Base-by-base conservation (phyloP, 2,888 invertebrate genomes). In the Eupithecia pulchellata region DNA sequence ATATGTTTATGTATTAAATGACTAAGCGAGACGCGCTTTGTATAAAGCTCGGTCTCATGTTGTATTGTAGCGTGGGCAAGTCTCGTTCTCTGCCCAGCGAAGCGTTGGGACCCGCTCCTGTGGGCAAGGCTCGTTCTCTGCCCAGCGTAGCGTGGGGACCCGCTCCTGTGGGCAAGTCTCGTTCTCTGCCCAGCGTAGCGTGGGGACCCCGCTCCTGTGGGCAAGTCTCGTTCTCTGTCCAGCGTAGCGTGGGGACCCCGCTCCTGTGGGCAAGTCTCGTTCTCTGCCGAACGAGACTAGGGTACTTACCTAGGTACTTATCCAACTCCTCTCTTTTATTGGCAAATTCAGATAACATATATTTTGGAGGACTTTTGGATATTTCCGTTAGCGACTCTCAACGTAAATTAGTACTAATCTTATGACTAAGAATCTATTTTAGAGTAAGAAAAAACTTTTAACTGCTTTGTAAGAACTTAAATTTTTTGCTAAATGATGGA, bases 291-390 rank as follows among this genome's bases (percentile, higher is more conserved):
- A 52, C 25, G 13, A n/a, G 17, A n/a, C 30, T n/a, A 32, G 58
- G 17, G 29, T 17, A 32, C 6, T 17, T 11, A 60, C 30, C 30
- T 29, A n/a, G 27, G 57, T 29, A 30, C 30, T 60, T 74, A 80
- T 84, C 78, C 79, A 74, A 81, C 80, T 82, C 84, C 83, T 87
- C 85, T 79, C 79, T 85, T 86, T 81, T 60, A 64, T 69, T 84
- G 82, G 85, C 82, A 82, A 85, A 86, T 86, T 86, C 86, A 83
- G 84, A 86, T 85, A 84, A 83, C 79, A 85, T 88, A 87, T 90
- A 88, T 91, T 91, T 91, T 91, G 87, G 90, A 91, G 81, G 86
- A 88, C 84, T 91, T 91, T 91, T 91, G 90, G 90, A 91, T 91
- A 91, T 87, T 88, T 90, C 91, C 90, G 85, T 89, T 87, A 90